phyloP scores from a whole-genome alignment of 2,888 invertebrate genomes.

The Melieria crassipennis region DNA sequence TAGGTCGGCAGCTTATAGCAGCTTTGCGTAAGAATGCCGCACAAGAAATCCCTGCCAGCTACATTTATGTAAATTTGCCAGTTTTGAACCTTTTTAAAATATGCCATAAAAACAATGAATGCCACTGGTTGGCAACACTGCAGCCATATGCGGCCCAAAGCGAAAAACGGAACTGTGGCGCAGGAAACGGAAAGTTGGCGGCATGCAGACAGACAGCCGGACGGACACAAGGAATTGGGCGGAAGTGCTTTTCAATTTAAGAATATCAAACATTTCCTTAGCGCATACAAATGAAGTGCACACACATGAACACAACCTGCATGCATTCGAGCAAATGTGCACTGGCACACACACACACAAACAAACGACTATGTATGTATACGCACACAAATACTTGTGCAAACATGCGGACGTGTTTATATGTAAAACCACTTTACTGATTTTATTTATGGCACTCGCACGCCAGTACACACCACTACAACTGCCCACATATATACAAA shows the following conservation, averaged over 20 bases:
- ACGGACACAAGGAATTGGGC: not conserved
- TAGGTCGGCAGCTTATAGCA: too few species aligned
- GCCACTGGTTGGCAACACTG: too few species aligned
- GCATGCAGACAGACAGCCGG: not conserved
- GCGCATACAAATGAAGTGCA: constrained; percentile 20
- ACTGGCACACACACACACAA: not conserved
- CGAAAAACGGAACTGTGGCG: too few species aligned
- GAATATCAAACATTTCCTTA: constrained; percentile 15
- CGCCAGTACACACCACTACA: not conserved
- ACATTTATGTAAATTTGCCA: too few species aligned
- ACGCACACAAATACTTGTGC: not conserved
- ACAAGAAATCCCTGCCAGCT: too few species aligned
- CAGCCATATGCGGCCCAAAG: too few species aligned
- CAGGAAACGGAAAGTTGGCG: not conserved
- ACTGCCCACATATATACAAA: too few species aligned
- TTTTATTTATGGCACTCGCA: constrained; percentile 29
- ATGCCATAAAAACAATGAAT: too few species aligned
- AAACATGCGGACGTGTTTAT: not conserved
- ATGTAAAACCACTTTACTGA: constrained; percentile 6
- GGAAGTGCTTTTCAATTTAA: constrained; percentile 19
- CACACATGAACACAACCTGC: not conserved
- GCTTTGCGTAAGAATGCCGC: too few species aligned
- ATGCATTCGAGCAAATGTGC: not conserved
- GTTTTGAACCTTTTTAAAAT: too few species aligned
- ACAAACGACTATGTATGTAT: not conserved